Evolutionary conservation across 2,113 vertebrate genomes (phyloP), one percentile per base, ranked within the genome.

Genomic region (Synchiropus splendidus): DNA sequence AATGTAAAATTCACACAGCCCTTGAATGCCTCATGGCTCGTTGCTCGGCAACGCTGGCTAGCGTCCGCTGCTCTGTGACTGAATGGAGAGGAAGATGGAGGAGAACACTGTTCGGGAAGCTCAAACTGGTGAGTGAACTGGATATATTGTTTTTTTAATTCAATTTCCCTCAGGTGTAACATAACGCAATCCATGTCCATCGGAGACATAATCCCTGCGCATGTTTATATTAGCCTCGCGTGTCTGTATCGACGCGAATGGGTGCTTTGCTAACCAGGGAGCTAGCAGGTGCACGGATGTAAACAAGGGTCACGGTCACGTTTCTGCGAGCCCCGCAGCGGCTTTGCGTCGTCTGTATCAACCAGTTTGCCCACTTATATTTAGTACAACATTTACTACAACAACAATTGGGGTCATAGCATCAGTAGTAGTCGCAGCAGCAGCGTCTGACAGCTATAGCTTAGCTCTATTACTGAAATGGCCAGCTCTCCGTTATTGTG

Each of bases 61-160:
- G 86, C 85, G 83, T 86, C 78, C 44, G 64, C 47, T 51, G 50
- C 59, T 45, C 30, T 52, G 59, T 64, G 32, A 15, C 66, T 59
- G 68, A 37, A 53, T 39, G 71, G 67, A 72, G 38, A 75, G 74
- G 83, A 88, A 84, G 82, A 88, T 88, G 86, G 85, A 88, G 83
- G 83, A 84, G 41, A 80, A 14, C 70, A 48, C 58, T 45, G 56
- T 54, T 36, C 79, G 75, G 77, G 81, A 85, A 70, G 69, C 61
- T 65, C 80, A 86, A 38, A 67, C 75, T 66, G 85, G 86, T 88
- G 83, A 81, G 86, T 88, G 85, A 73, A 73, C 36, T 64, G 2
- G 41, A 61, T n/a, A n/a, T n/a, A n/a, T n/a, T n/a, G 42, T 36
- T 43, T 32, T 43, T 37, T 9, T 36, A 13, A 18, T 48, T 38